Conservation (phyloP, 2,888 invertebrate genomes). For the Meiosimyza platycephala region DNA sequence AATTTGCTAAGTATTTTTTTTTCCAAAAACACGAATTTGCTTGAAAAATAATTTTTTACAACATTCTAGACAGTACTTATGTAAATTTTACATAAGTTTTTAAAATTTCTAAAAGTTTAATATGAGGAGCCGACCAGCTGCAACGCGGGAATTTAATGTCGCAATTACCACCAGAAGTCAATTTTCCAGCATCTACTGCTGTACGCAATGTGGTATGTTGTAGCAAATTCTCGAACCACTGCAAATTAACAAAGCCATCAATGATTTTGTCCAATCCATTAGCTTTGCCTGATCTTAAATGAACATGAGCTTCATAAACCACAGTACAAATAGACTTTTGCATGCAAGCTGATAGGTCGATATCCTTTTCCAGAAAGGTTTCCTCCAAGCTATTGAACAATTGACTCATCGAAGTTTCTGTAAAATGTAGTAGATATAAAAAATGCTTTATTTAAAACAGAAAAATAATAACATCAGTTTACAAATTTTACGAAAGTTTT, state of each 20-base stretch:
- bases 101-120: conserved; percentile 51
- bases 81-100: conserved; percentile 53
- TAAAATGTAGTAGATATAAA: not conserved
- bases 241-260: conserved; percentile 68
- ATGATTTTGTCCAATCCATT: conserved; percentile 69
- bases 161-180: conserved; percentile 60
- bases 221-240: conserved; percentile 67
- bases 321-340: conserved; percentile 72
- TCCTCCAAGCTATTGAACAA: conserved; percentile 69
- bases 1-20: no score
- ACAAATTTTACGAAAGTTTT: no score
- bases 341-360: conserved; percentile 74
- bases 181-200: conserved; percentile 69
- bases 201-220: conserved; percentile 69
- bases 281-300: conserved; percentile 58
- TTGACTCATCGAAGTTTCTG: conserved; percentile 55
- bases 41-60: no score
- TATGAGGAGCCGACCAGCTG: conserved; percentile 60
- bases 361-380: conserved; percentile 70
- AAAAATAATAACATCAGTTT: no score
- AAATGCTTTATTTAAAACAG: not conserved
- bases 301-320: conserved; percentile 65
- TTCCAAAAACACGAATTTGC: no score
- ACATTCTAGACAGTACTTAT: conserved; percentile 25
- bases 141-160: conserved; percentile 68